Base-by-base conservation (phyloP, 2,113 vertebrate species). In the Paedocypris sp. region DNA sequence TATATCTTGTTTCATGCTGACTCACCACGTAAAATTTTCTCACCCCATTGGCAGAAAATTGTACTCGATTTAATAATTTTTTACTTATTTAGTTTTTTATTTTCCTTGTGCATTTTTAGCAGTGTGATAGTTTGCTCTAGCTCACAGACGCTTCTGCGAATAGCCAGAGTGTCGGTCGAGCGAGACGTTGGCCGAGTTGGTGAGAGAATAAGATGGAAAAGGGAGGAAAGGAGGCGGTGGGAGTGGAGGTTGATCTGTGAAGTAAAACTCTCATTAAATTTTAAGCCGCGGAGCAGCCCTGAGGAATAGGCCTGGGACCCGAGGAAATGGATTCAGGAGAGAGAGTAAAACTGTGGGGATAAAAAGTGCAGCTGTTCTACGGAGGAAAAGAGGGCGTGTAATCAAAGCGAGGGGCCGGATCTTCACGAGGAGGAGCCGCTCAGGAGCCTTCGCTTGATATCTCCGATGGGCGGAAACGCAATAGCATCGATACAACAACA, bases 261-360 rank as follows among this genome's bases (percentile, higher is more conserved):
- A 79, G 76, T 77, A 79, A 82, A 82, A 80, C 76, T 79, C 78
- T 83, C 79, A 83, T 87, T 81, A 80, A 76, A 80, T 77, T 80
- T 84, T 83, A 84, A 82, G 81, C 76, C 74, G 73, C 77, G 67
- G 68, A 75, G 80, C 61, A 76, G n/a, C 71, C 73, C 71, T 58
- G 61, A 72, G 65, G 68, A 79, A 80, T 70, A 28, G 57, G 74
- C 77, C 74, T 53, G 64, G 69, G 57, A 68, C 80, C 70, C 71
- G 38, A 11, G 56, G 67, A 73, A 73, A 61, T 66, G 51, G 68
- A 73, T 80, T 75, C 74, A 69, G 69, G 69, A 75, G 69, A 43
- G 69, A 62, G 68, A 73, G 67, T 73, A 76, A 69, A 79, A 74
- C 60, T 74, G 67, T 46, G 70, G 67, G 76, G 74, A 80, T 78